Evolutionary conservation across 2,888 invertebrate species (phyloP).

Genomic region (Crematogaster levior): DNA sequence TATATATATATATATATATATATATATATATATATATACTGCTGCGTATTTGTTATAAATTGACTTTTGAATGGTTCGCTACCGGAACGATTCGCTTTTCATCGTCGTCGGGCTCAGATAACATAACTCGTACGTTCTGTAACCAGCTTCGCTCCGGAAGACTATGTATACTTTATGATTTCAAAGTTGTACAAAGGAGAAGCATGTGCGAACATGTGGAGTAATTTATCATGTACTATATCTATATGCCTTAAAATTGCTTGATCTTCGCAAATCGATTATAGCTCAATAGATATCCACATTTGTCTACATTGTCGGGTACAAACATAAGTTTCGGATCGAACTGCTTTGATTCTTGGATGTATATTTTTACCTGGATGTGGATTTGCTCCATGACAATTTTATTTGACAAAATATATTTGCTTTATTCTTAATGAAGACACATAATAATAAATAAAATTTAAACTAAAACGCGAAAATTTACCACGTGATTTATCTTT

Average conservation of each 20-base stretch:
- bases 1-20: too few relatives aligned
- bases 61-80: not conserved
- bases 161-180: slow-evolving; percentile 16
- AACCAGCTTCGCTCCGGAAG: not conserved
- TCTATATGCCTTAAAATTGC: not conserved
- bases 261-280: slow-evolving; percentile 1
- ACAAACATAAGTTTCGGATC: not conserved
- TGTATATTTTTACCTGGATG: too few relatives aligned
- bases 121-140: not conserved
- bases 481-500: not conserved
- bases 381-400: not conserved
- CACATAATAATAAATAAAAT: not conserved
- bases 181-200: not conserved
- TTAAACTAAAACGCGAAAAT: not conserved
- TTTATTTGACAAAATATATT: not conserved
- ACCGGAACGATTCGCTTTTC: not conserved
- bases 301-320: not conserved
- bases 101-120: not conserved
- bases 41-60: slow-evolving; percentile 8
- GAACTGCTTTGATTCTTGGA: not conserved
- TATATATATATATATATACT: too few relatives aligned
- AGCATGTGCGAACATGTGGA: not conserved
- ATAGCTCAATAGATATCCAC: not conserved
- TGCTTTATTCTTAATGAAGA: not conserved
- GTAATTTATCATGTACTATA: slow-evolving; percentile 6